These are phyloP conservation scores for Heliopora coerulea DNA, from an alignment of 92 coral and sea anemone species.

Conservation along the genomic window DNA sequence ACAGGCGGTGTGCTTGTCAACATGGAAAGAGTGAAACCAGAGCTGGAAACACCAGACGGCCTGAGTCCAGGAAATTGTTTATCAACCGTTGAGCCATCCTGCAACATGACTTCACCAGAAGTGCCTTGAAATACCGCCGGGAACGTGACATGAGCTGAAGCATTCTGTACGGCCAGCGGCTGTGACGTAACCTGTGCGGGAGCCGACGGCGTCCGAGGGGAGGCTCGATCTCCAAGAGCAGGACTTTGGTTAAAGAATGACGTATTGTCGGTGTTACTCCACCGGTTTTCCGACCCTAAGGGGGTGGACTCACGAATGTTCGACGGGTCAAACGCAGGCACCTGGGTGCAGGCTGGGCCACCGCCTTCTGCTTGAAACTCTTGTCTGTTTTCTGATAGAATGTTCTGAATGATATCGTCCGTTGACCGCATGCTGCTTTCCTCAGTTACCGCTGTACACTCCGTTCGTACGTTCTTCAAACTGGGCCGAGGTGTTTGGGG, in stretches of 20 bases:
- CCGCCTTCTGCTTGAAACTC: neutral
- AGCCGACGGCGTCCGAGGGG: neutral
- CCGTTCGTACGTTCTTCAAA: neutral
- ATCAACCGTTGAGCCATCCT: neutral
- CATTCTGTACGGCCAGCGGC: neutral
- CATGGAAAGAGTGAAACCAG: conserved; percentile 8
- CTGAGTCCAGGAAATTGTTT: neutral
- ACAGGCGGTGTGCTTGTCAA: conserved; percentile 8
- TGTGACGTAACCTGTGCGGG: conserved; percentile 1
- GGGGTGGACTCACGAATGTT: neutral
- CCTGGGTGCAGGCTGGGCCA: neutral
- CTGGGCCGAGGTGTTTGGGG: conserved; percentile 33
- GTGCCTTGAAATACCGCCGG: conserved; percentile 2
- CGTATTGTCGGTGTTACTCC: neutral
- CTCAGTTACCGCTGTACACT: conserved; percentile 6
- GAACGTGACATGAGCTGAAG: neutral
- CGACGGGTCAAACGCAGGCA: neutral
- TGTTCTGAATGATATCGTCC: conserved; percentile 9
- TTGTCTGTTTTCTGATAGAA: neutral
- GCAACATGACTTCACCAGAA: neutral
- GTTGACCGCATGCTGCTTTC: conserved; percentile 14
- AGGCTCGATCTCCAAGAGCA: neutral
- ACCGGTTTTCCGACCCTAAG: conserved; percentile 20
- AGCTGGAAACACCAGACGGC: neutral
- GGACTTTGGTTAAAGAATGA: neutral